Percentiles rank a stretch among this genome's conserved stretches.
Evolutionary conservation across 2,797 vertebrate species (phyloP).

Genomic region (Nasua narica): DNA sequence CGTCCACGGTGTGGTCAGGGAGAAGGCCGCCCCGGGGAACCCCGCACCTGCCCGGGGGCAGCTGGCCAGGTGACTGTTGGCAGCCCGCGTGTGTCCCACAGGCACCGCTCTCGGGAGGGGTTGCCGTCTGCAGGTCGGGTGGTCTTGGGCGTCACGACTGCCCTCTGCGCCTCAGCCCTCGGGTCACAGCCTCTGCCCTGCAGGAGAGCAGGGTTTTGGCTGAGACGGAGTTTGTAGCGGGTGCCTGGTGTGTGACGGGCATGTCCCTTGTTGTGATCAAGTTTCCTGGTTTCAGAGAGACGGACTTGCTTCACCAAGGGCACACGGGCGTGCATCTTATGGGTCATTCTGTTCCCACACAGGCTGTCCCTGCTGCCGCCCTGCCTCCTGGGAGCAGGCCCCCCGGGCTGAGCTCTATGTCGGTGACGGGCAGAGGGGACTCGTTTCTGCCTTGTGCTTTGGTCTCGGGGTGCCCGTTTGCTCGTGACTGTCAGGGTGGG

Average conservation of each 20-base stretch:
- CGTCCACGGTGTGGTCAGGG: neutral
- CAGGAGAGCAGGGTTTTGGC: neutral
- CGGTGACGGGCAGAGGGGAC: neutral
- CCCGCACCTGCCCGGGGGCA: neutral
- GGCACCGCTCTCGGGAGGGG: neutral
- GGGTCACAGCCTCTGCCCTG: neutral
- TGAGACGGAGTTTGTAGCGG: neutral
- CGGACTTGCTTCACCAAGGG: too few relatives aligned
- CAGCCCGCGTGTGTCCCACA: fast-evolving
- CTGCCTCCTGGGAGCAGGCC: neutral
- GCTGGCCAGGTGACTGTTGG: neutral
- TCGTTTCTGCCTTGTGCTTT: neutral
- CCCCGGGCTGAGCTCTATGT: fast-evolving
- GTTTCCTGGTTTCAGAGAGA: neutral
- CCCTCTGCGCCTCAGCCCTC: neutral
- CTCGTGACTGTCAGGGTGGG: fast-evolving
- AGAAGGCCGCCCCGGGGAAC: neutral
- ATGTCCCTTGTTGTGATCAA: fast-evolving
- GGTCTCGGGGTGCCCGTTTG: fast-evolving
- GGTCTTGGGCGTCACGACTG: neutral
- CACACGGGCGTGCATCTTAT: fast-evolving
- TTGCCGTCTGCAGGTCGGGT: fast-evolving
- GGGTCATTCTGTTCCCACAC: neutral
- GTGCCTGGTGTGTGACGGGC: neutral
- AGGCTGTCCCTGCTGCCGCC: neutral